These are phyloP conservation scores for Pogonomyrmex barbatus DNA, from an alignment of 1,140 invertebrate species.

Conservation along the genomic window DNA sequence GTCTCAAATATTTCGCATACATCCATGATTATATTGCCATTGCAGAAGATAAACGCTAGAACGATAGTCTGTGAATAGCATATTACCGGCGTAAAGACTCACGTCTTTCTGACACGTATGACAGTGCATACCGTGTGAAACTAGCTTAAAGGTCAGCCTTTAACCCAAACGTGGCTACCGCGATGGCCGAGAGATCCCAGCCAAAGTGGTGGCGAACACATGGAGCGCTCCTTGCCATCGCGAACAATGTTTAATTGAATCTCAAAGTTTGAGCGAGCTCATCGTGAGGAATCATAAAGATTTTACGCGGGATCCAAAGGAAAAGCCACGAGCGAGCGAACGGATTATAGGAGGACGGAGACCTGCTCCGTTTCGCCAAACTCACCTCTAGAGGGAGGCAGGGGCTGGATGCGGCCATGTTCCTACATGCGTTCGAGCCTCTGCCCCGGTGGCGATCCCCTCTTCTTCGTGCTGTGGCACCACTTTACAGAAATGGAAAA, in stretches of 20 bases:
- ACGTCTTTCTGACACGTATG: background rate
- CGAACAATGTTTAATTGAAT: background rate
- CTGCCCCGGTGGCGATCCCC: constrained; percentile 84
- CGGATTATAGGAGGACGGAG: constrained; percentile 25
- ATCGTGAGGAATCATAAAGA: background rate
- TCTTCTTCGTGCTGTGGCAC: constrained; percentile 78
- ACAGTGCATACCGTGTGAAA: constrained; percentile 17
- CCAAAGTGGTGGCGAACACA: constrained; percentile 8
- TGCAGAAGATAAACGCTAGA: background rate
- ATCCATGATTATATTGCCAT: background rate
- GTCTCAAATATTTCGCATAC: background rate
- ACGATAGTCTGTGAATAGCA: background rate
- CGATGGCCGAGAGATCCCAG: constrained; percentile 52
- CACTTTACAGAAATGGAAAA: constrained; percentile 70
- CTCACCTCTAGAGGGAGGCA: constrained; percentile 87
- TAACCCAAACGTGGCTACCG: constrained; percentile 57
- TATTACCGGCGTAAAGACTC: background rate
- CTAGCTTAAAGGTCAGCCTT: constrained; percentile 56
- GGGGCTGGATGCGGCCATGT: constrained; percentile 86
- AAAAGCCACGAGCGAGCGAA: constrained; percentile 39
- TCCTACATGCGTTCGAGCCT: constrained; percentile 86
- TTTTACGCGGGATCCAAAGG: background rate
- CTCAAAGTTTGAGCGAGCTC: background rate
- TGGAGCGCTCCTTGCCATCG: background rate
- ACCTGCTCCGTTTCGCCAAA: constrained; percentile 71